Conservation (phyloP, 2,113 vertebrate species). For the Micronycteris hirsuta region DNA sequence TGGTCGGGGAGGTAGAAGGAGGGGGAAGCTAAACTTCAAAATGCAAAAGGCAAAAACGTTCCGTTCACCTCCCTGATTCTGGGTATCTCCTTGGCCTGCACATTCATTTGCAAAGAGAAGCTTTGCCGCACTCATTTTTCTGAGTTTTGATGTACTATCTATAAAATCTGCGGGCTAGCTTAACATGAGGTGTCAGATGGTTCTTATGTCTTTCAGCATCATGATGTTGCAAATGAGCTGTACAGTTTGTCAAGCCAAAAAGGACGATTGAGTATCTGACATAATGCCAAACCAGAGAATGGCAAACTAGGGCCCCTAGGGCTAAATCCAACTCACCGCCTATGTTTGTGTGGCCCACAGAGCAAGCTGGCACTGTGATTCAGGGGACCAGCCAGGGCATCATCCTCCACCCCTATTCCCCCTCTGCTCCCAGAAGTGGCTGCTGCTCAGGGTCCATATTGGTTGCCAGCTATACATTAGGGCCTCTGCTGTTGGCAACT, state of each 20-base stretch:
- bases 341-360: not conserved
- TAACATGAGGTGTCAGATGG: conserved; percentile 20
- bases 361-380: not conserved
- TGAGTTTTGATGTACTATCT: conserved; percentile 42
- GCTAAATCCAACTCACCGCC: not conserved
- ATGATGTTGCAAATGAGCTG: conserved; percentile 64
- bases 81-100: not conserved
- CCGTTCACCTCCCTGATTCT: not conserved
- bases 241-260: conserved; percentile 26
- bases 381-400: not conserved
- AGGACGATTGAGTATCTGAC: not conserved
- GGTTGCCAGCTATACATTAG: not conserved
- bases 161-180: conserved; percentile 51
- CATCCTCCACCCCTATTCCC: not conserved
- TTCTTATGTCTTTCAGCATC: conserved; percentile 60
- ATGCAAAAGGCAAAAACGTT: conserved; percentile 33
- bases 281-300: not conserved
- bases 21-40: conserved; percentile 28
- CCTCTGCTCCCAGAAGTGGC: not conserved
- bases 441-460: not conserved
- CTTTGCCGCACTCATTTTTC: not conserved
- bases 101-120: conserved; percentile 55
- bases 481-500: not conserved
- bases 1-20: not conserved
- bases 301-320: not conserved